These are phyloP conservation scores for Campopleginae sp. DNA, from an alignment of 2,888 invertebrate genomes.

Conservation along the genomic window DNA sequence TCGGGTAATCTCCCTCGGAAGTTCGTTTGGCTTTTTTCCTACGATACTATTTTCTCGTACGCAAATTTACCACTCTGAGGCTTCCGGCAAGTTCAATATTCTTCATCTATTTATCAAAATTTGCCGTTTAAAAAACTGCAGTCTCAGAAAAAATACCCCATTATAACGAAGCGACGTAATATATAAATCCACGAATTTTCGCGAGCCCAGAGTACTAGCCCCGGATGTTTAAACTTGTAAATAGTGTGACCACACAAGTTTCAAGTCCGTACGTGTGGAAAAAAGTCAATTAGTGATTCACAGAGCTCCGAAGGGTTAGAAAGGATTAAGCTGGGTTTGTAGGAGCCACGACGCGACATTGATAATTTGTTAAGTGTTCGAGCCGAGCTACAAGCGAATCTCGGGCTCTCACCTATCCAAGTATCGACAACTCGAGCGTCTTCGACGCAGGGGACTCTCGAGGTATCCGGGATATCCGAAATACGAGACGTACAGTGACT, in stretches of 20 bases:
- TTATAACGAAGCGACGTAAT: no score
- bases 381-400: conserved; percentile 71
- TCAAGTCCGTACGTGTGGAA: neutral
- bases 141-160: no score
- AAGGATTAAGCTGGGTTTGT: neutral
- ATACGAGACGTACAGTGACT: conserved; percentile 80
- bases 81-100: neutral
- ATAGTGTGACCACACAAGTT: neutral
- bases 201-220: conserved; percentile 1
- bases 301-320: neutral
- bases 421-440: conserved; percentile 77
- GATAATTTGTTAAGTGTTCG: conserved; percentile 6
- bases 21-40: neutral
- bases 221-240: neutral
- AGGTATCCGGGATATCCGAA: conserved; percentile 78
- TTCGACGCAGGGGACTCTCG: conserved; percentile 75
- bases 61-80: neutral
- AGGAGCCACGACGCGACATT: neutral
- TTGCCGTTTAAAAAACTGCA: neutral
- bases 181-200: neutral
- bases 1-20: conserved; percentile 12
- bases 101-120: neutral
- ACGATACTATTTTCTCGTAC: neutral
- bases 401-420: conserved; percentile 80
- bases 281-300: no score